Percentiles rank a stretch among this genome's conserved stretches.
Conservation (phyloP, 2,113 vertebrate genomes). For the Hypanus sabinus region DNA sequence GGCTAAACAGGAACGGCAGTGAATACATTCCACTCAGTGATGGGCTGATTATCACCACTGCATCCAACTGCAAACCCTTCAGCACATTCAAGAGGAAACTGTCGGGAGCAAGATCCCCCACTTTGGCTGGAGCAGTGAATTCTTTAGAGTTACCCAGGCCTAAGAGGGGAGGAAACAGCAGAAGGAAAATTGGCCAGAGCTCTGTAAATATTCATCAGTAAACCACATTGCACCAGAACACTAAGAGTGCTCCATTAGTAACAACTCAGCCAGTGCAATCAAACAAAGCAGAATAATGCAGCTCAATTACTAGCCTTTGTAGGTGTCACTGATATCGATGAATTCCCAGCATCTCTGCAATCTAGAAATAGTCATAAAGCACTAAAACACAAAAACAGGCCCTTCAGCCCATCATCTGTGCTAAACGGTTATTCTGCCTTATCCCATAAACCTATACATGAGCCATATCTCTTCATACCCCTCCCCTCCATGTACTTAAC, state of each 20-base stretch:
- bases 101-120: slow-evolving; percentile 68
- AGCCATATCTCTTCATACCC: too few species aligned
- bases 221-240: neutral
- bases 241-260: neutral
- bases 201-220: neutral
- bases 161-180: slow-evolving; percentile 44
- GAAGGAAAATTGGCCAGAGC: neutral
- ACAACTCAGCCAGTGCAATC: neutral
- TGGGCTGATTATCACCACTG: slow-evolving; percentile 79
- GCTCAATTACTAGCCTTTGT: neutral
- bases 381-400: too few species aligned
- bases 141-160: slow-evolving; percentile 75
- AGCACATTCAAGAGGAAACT: slow-evolving; percentile 70
- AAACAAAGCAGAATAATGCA: neutral
- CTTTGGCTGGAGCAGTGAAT: slow-evolving; percentile 57
- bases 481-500: too few species aligned
- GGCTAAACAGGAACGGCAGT: slow-evolving; percentile 76
- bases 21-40: slow-evolving; percentile 96
- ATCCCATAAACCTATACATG: too few species aligned
- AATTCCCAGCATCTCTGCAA: neutral
- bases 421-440: too few species aligned
- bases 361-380: too few species aligned
- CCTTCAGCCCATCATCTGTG: too few species aligned
- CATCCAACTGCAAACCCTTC: slow-evolving; percentile 62
- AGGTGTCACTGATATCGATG: neutral